Conservation (phyloP, 2,113 vertebrate genomes). For the Pterophyllum scalare region DNA sequence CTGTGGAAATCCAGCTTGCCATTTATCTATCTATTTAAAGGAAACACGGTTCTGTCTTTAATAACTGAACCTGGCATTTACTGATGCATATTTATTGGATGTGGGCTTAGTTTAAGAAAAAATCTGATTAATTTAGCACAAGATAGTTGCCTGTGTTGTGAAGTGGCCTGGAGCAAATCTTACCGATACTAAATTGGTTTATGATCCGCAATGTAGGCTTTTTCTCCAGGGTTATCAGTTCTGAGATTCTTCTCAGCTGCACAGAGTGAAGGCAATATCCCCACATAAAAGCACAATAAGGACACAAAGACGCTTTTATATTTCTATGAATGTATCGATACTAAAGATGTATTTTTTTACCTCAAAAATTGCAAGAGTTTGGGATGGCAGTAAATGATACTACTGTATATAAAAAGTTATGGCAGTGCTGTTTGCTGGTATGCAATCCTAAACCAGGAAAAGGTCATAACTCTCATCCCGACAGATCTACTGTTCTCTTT, state of each 20-base stretch:
- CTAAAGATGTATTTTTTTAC: conserved; percentile 78
- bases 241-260: conserved; percentile 45
- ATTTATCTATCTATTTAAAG: conserved; percentile 77
- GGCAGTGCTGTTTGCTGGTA: conserved; percentile 40
- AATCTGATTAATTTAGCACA: conserved; percentile 29
- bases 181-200: conserved; percentile 40
- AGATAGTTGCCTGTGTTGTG: conserved; percentile 35
- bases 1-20: conserved; percentile 73
- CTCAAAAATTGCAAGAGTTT: conserved; percentile 59
- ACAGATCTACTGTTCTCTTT: conserved; percentile 57
- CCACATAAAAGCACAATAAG: conserved; percentile 75
- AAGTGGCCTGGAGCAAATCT: conserved; percentile 48
- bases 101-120: conserved; percentile 47
- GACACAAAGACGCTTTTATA: conserved; percentile 72
- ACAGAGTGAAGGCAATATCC: conserved; percentile 70
- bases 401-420: conserved; percentile 34
- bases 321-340: conserved; percentile 80
- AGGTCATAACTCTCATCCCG: conserved; percentile 35
- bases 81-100: conserved; percentile 66
- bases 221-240: conserved; percentile 40
- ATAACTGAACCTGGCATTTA: conserved; percentile 66
- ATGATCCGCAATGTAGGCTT: conserved; percentile 20
- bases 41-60: conserved; percentile 56
- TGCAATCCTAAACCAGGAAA: conserved; percentile 60
- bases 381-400: conserved; percentile 29